Base-by-base conservation (phyloP, 2,888 invertebrate genomes). In the Rhingia campestris region DNA sequence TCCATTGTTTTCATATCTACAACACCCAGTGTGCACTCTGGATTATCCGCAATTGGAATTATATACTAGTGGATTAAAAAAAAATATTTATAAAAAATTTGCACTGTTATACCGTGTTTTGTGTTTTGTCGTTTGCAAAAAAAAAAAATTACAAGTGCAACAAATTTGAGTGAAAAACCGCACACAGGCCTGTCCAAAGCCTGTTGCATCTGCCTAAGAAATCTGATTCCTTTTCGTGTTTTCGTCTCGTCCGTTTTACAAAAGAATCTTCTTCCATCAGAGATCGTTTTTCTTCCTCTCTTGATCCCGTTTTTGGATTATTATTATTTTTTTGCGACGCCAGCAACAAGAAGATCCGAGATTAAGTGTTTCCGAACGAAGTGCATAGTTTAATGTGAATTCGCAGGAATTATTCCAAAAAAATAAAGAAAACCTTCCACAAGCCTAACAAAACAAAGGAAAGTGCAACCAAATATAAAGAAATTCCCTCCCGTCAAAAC, bases 161-260 rank as follows among this genome's bases (percentile, higher is more conserved):
- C 43, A 7, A 51, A 43, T 51, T 43, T 47, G 9, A 41, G 41
- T 70, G 61, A 41, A 32, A 80, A 53, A 74, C n/a, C 41, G 41
- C 63, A 74, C 7, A 41, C 41, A 9, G 30, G 54, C 41, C 33
- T 43, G 45, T 39, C 58, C 45, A 72, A 61, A 61, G 79, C 82
- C 82, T 82, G 82, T 82, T 82, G 77, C 82, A 82, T 79, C 61
- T 73, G 67, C 53, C 53, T 45, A 67, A 58, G 69, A 69, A 64
- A 79, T 82, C 35, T 66, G 67, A 82, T 77, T 77, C 67, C 73
- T 69, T 77, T 77, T 77, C 39, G 69, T 82, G 79, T 82, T 74
- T 75, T 72, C 61, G 73, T 67, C 49, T 49, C 77, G 56, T 74
- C 58, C 69, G 58, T 64, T 69, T 74, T 69, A 35, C 22, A 49